A percentile compares a stretch with the other conserved stretches of the same genome.
Conservation (phyloP, 1,140 invertebrate genomes). For the Caenorhabditis brenneri region DNA sequence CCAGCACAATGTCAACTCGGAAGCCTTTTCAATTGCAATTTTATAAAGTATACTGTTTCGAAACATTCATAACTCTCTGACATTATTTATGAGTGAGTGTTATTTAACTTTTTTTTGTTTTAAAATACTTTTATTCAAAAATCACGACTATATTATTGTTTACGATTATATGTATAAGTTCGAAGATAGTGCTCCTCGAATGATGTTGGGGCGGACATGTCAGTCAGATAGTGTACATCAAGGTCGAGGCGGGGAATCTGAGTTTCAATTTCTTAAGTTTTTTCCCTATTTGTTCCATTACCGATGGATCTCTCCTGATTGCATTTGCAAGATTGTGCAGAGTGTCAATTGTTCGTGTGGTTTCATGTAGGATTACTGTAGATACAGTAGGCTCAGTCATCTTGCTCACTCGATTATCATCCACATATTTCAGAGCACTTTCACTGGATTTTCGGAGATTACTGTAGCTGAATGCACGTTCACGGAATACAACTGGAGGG, state of each 20-base stretch:
- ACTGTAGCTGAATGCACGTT: constrained; percentile 27
- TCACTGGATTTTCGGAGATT: constrained; percentile 12
- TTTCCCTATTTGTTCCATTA: too few species aligned
- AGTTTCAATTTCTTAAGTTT: background rate
- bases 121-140: too few species aligned
- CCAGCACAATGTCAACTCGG: too few species aligned
- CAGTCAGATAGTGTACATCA: constrained; percentile 9
- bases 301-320: constrained; percentile 3
- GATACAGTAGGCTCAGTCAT: constrained; percentile 7
- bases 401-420: constrained; percentile 7
- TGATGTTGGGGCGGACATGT: constrained; percentile 14
- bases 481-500: background rate
- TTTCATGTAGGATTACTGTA: constrained; percentile 15
- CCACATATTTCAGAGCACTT: constrained; percentile 23
- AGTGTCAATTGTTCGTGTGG: background rate
- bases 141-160: too few species aligned
- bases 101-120: too few species aligned
- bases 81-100: too few species aligned
- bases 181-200: constrained; percentile 30
- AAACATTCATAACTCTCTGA: too few species aligned
- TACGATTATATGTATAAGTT: constrained; percentile 1
- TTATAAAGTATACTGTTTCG: too few species aligned
- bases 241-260: background rate
- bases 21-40: too few species aligned
- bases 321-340: constrained; percentile 9